phyloP scores from a whole-genome alignment of 2,113 vertebrate genomes.

The Ptyas mucosa region DNA sequence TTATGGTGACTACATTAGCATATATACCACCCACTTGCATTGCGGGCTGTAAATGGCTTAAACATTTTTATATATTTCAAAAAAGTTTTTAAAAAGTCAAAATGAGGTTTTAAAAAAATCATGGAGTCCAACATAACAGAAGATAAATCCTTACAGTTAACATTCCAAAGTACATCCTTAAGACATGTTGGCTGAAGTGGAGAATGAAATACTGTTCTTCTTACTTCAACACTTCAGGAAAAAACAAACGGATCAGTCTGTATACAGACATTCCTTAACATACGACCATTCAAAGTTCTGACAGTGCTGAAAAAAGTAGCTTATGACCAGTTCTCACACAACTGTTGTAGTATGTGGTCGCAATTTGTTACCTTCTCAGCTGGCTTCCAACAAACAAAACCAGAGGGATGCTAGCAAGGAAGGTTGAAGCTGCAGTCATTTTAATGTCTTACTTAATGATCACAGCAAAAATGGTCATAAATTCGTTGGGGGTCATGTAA shows the following conservation, averaged over 20 bases:
- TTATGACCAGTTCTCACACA: too few relatives aligned
- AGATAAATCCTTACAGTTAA: not conserved
- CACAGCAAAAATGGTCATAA: too few relatives aligned
- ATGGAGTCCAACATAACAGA: not conserved
- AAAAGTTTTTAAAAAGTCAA: not conserved
- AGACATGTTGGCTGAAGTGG: too few relatives aligned
- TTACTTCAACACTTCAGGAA: not conserved
- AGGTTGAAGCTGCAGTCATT: not conserved
- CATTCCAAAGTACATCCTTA: not conserved
- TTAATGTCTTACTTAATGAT: too few relatives aligned
- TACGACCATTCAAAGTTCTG: too few relatives aligned
- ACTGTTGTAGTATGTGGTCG: too few relatives aligned
- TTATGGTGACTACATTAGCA: not conserved
- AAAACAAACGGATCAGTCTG: not conserved
- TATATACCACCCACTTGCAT: not conserved
- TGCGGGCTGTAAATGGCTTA: not conserved
- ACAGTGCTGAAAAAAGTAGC: too few relatives aligned
- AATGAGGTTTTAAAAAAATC: not conserved
- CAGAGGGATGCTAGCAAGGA: too few relatives aligned
- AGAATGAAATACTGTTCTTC: not conserved
- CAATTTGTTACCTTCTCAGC: too few relatives aligned
- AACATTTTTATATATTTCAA: not conserved
- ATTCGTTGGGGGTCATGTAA: not conserved
- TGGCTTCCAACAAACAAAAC: too few relatives aligned
- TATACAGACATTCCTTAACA: too few relatives aligned